phyloP scores from a whole-genome alignment of 2,888 invertebrate species.

The Rhodophaea formosa region DNA sequence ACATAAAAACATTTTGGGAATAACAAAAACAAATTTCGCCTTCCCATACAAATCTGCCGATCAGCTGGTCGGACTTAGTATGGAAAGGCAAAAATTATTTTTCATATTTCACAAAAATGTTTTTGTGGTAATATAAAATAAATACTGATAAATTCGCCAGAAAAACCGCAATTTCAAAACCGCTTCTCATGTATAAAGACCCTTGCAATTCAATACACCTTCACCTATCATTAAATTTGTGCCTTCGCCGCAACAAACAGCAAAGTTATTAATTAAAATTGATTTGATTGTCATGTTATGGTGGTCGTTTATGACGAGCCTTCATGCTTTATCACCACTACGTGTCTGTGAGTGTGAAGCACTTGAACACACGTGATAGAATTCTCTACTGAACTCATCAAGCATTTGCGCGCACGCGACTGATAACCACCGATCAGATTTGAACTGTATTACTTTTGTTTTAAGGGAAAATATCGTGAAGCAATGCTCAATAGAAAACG shows the following conservation, averaged over 20 bases:
- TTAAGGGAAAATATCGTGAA: neutral
- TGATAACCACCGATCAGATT: neutral
- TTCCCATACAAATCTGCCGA: no score
- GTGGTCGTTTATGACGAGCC: neutral
- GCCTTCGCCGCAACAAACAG: neutral
- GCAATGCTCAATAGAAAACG: neutral
- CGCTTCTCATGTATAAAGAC: no score
- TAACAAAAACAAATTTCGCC: no score
- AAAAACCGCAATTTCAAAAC: no score
- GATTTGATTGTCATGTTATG: neutral
- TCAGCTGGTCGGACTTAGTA: no score
- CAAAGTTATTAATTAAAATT: neutral
- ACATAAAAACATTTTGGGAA: no score
- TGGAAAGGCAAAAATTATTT: no score
- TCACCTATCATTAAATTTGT: no score
- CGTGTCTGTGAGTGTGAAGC: conserved; percentile 3
- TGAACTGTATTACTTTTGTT: neutral
- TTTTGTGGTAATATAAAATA: no score
- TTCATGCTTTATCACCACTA: conserved; percentile 4
- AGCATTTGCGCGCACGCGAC: conserved; percentile 7
- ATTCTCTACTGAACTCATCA: conserved; percentile 1
- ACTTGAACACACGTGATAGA: conserved; percentile 10
- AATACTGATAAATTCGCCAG: no score
- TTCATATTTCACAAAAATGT: no score
- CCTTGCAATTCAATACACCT: no score